phyloP scores from a whole-genome alignment of 2,888 invertebrate species.

The Phortica magna region DNA sequence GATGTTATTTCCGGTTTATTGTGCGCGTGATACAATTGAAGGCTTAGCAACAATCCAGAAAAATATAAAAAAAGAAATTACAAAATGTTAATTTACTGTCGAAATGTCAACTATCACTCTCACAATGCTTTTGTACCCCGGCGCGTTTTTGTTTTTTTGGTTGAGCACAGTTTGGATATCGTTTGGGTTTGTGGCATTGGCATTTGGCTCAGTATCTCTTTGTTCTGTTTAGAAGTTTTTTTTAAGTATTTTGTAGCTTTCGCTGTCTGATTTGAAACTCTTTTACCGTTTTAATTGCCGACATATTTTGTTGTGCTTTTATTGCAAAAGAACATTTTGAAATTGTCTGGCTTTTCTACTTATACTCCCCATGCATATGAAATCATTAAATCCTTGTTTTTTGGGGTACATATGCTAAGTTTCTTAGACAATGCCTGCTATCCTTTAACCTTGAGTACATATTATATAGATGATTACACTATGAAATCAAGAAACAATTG shows the following conservation, averaged over 20 bases:
- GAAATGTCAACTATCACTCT: constrained; percentile 27
- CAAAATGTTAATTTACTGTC: constrained; percentile 22
- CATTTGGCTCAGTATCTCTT: constrained; percentile 29
- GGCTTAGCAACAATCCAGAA: constrained; percentile 15
- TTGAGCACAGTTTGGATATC: not conserved
- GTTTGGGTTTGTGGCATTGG: constrained; percentile 32
- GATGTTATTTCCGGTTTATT: constrained; percentile 77
- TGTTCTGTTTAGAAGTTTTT: constrained; percentile 26
- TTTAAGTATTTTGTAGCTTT: not conserved
- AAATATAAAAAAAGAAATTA: constrained; percentile 25
- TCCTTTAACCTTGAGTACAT: too few species aligned
- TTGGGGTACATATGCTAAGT: too few species aligned
- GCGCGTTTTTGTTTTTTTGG: constrained; percentile 11
- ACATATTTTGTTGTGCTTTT: not conserved
- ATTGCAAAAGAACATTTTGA: too few species aligned
- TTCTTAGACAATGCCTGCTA: too few species aligned
- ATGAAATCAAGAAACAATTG: too few species aligned
- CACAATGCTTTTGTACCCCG: constrained; percentile 14
- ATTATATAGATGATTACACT: too few species aligned
- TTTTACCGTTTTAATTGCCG: not conserved
- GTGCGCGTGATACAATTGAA: constrained; percentile 45
- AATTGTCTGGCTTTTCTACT: too few species aligned
- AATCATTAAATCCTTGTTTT: too few species aligned
- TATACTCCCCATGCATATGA: too few species aligned
- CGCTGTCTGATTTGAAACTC: not conserved